These are phyloP conservation scores for Rhabdophis nuchalis DNA, from an alignment of 2,797 vertebrate species.

Conservation along the genomic window DNA sequence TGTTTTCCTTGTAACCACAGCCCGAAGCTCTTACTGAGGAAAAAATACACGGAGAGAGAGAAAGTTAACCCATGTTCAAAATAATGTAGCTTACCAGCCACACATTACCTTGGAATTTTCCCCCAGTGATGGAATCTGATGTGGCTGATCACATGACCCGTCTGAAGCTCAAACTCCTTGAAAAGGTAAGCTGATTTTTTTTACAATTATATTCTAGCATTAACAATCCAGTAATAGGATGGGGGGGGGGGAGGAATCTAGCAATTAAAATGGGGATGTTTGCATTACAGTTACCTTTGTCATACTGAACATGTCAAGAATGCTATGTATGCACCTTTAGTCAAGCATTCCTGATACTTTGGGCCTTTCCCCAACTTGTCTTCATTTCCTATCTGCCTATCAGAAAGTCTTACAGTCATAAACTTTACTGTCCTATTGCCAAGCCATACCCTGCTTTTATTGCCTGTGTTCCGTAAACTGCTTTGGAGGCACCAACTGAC, in stretches of 20 bases:
- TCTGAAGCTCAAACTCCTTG: slow-evolving; percentile 76
- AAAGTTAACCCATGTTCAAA: background rate
- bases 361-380: background rate
- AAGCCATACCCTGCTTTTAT: background rate
- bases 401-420: background rate
- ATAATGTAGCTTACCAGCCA: background rate
- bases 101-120: background rate
- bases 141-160: slow-evolving; percentile 75
- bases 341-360: background rate
- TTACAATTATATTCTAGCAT: background rate
- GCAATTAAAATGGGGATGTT: background rate
- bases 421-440: background rate
- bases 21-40: background rate
- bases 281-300: background rate
- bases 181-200: slow-evolving; percentile 74
- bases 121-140: slow-evolving; percentile 66
- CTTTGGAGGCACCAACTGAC: background rate
- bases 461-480: background rate
- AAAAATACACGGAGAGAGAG: background rate
- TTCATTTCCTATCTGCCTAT: background rate
- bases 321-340: background rate
- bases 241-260: background rate
- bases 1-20: background rate
- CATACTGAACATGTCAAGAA: background rate
- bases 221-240: background rate